Evolutionary conservation across 2,888 invertebrate genomes (phyloP).

Genomic region (Anarsia innoxiella): DNA sequence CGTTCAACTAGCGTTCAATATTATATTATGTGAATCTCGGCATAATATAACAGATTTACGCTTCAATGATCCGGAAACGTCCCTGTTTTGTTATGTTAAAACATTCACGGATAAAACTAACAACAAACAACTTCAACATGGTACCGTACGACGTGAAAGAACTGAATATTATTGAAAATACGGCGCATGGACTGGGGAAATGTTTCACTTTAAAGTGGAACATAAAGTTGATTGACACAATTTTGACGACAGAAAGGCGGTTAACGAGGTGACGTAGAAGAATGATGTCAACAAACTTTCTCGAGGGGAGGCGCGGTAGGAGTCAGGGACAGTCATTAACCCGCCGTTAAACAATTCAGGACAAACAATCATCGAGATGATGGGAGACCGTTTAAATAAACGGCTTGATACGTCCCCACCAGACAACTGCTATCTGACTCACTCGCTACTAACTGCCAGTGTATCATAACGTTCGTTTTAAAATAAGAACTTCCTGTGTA

Average conservation of each 20-base stretch:
- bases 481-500: conserved; percentile 17
- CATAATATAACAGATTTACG: conserved; percentile 29
- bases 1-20: conserved; percentile 15
- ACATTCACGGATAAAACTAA: conserved; percentile 4
- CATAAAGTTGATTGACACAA: conserved; percentile 10
- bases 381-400: conserved; percentile 44
- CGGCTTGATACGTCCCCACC: conserved; percentile 30
- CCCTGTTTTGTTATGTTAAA: conserved; percentile 21
- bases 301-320: conserved; percentile 33
- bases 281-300: conserved; percentile 45
- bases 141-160: too few relatives aligned
- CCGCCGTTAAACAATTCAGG: conserved; percentile 54
- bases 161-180: not conserved
- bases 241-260: conserved; percentile 22
- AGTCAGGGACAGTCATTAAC: conserved; percentile 64
- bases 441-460: conserved; percentile 29
- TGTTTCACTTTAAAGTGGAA: not conserved
- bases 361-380: conserved; percentile 45
- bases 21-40: conserved; percentile 9
- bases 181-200: not conserved
- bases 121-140: conserved; percentile 2
- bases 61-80: conserved; percentile 45
- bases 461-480: conserved; percentile 17
- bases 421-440: conserved; percentile 43
- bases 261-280: conserved; percentile 25